phyloP scores from a whole-genome alignment of 2,113 vertebrate species.

The Pristiophorus japonicus region DNA sequence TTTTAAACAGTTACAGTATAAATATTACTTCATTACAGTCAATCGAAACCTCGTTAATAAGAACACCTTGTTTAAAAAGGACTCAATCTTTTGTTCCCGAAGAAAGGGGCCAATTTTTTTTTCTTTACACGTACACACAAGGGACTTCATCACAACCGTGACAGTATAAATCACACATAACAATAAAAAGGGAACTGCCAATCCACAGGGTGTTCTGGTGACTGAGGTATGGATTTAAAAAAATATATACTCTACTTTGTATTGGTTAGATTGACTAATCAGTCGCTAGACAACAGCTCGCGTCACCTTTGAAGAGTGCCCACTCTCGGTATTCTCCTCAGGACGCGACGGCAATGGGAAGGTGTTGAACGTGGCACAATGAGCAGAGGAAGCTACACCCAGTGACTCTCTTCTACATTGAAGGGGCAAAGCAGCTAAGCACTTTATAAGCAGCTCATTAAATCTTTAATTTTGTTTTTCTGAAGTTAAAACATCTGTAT shows the following conservation, averaged over 20 bases:
- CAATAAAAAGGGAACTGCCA: conserved; percentile 22
- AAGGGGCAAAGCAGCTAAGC: neutral
- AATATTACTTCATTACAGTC: conserved; percentile 36
- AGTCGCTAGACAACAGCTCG: neutral
- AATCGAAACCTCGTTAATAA: conserved; percentile 36
- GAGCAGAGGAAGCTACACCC: neutral
- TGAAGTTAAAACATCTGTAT: neutral
- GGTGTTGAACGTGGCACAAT: neutral
- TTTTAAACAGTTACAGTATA: conserved; percentile 33
- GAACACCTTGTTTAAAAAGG: conserved; percentile 30
- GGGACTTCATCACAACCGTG: neutral
- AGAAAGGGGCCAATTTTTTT: conserved; percentile 14
- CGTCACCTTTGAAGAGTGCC: neutral
- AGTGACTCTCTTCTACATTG: too few relatives aligned
- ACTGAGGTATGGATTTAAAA: neutral
- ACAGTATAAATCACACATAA: neutral
- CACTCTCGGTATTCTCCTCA: neutral
- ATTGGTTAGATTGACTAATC: neutral
- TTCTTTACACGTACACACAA: neutral
- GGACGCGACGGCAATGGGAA: too few relatives aligned
- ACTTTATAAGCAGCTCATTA: neutral
- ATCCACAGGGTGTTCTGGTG: neutral
- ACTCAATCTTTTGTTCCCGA: conserved; percentile 27
- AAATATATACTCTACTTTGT: neutral
- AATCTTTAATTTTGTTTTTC: neutral